phyloP scores from a whole-genome alignment of 2,113 vertebrate genomes.

The Podarcis cretensis region DNA sequence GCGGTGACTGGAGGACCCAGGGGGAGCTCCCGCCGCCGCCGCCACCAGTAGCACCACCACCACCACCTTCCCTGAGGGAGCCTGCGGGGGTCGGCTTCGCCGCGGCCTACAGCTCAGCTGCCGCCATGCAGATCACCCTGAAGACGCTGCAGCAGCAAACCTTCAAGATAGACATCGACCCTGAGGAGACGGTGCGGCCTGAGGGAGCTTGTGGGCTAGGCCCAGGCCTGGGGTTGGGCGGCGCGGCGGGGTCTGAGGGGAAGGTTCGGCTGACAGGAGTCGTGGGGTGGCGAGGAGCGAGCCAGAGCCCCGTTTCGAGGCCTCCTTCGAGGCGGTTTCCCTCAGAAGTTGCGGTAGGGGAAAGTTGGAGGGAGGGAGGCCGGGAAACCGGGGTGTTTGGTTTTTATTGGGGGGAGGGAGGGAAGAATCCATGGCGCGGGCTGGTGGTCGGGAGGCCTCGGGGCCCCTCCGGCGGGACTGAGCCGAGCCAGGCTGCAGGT shows the following conservation, averaged over 20 bases:
- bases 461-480: no score
- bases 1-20: background rate
- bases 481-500: background rate
- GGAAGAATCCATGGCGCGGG: no score
- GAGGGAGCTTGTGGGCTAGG: background rate
- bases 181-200: conserved; percentile 85
- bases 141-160: conserved; percentile 96
- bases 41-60: background rate
- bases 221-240: background rate
- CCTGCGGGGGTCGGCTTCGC: background rate
- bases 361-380: background rate
- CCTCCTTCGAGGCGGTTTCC: background rate
- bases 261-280: background rate
- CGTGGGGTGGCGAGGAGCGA: background rate
- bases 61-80: background rate
- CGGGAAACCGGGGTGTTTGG: background rate
- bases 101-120: conserved; percentile 12
- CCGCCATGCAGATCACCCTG: conserved; percentile 91
- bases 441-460: no score
- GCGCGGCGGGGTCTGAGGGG: no score
- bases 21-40: background rate
- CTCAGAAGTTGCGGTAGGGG: background rate
- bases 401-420: no score
- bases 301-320: background rate
- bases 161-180: conserved; percentile 91